Evolutionary conservation across 2,888 invertebrate species (phyloP), one percentile per base, ranked within the genome.

Genomic region (Ormyrus labotus): DNA sequence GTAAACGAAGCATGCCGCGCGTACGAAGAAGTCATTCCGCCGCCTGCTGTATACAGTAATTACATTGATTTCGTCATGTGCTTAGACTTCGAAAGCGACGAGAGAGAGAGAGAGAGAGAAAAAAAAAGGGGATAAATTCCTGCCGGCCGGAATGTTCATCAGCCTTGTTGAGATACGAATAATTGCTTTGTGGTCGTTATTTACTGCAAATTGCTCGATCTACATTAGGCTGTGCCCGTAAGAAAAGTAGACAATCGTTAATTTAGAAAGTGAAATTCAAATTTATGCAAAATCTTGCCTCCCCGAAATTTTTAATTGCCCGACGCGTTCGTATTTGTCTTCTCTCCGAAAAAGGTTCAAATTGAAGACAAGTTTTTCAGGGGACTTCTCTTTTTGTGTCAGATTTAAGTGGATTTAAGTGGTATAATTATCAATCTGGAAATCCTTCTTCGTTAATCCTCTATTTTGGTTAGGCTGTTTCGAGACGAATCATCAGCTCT

Each of bases 51-150:
- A 19, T 51, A 13, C 34, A 19, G 65, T 75, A 67, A 75, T 75
- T 67, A 50, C 69, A n/a, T 69, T 47, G 68, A 63, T 69, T 76
- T 76, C 68, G 75, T 75, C 75, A 75, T 68, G 67, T n/a, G 13
- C 51, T 45, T 34, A 34, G 34, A 34, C 34, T 34, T 34, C 34
- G 34, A 34, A 34, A 34, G 34, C 34, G 34, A 34, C 4, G 63
- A n/a, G 10, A 64, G 4, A 50, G 11, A 55, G 10, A 11, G 6
- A 7, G 63, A 45, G 47, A 53, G 53, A 34, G 13, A 64, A 19
- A 57, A 50, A 63, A 64, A 60, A 53, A 10, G 57, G 19, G 64
- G 34, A 57, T 34, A 53, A 63, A 72, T 63, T n/a, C 11, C 34
- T 34, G 34, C 34, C 34, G 4, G 34, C 34, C 34, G 64, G 61